Conservation (phyloP, 2,113 vertebrate genomes). For the Emydura subglobosa region DNA sequence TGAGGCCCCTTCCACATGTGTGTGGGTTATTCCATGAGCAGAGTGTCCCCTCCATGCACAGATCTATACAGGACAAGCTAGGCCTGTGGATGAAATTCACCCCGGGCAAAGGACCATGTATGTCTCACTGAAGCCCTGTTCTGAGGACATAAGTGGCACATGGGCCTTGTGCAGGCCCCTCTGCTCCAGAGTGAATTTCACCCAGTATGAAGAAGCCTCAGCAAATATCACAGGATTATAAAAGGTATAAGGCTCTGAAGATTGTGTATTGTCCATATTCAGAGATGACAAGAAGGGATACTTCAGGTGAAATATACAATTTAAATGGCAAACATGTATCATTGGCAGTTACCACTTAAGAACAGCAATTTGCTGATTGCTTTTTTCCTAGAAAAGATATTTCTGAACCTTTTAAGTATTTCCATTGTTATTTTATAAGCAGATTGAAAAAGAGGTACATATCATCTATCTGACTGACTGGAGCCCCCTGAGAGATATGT, state of each 20-base stretch:
- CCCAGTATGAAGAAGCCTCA: rapidly evolving
- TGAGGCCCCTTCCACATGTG: not conserved
- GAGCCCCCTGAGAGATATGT: not conserved
- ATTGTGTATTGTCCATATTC: not conserved
- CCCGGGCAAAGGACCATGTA: not conserved
- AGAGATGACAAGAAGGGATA: conserved; percentile 10
- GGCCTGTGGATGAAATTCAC: rapidly evolving
- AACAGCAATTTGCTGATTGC: not conserved
- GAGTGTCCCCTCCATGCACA: not conserved
- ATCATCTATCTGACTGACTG: not conserved
- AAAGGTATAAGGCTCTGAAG: not conserved
- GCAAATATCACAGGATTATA: not conserved
- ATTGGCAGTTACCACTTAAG: not conserved
- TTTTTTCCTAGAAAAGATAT: not conserved
- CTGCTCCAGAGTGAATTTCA: rapidly evolving
- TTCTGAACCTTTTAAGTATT: conserved; percentile 56
- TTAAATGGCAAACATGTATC: conserved; percentile 40
- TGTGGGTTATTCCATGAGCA: not conserved
- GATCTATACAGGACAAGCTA: not conserved
- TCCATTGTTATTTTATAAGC: conserved; percentile 13
- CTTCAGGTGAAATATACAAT: not conserved
- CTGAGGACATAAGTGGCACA: not conserved
- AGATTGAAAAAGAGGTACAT: not conserved
- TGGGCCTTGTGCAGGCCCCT: rapidly evolving
- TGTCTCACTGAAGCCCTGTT: not conserved